phyloP scores from a whole-genome alignment of 2,888 invertebrate genomes.

The Archips xylosteana region DNA sequence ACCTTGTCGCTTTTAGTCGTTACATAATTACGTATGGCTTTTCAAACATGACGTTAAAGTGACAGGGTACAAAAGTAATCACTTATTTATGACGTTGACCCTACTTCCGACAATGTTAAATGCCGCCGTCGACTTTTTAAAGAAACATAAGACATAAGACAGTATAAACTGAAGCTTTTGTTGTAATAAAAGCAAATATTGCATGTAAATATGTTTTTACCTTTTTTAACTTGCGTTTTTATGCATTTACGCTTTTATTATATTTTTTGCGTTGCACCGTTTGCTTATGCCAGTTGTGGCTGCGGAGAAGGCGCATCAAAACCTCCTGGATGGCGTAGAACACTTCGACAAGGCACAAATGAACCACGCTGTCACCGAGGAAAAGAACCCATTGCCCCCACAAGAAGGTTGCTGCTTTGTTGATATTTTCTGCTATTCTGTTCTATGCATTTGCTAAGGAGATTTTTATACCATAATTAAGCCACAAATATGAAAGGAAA shows the following conservation, averaged over 20 bases:
- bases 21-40: no score
- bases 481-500: background rate
- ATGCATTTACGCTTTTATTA: constrained; percentile 53
- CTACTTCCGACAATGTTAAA: no score
- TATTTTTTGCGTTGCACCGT: constrained; percentile 70
- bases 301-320: constrained; percentile 90
- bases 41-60: no score
- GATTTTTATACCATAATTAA: background rate
- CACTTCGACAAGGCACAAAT: constrained; percentile 90
- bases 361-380: constrained; percentile 90
- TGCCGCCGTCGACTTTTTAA: background rate
- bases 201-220: constrained; percentile 39
- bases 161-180: background rate
- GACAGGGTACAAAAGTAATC: no score
- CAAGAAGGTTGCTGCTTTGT: constrained; percentile 86
- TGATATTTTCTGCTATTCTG: constrained; percentile 27
- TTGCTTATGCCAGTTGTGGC: constrained; percentile 87
- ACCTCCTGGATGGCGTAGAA: constrained; percentile 89
- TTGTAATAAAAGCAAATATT: constrained; percentile 7
- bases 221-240: constrained; percentile 36
- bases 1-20: no score
- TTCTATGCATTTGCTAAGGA: background rate
- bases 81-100: no score
- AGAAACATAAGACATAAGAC: background rate
- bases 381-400: constrained; percentile 91